Evolutionary conservation across 2,888 invertebrate species (phyloP).

Genomic region (Meiosimyza platycephala): DNA sequence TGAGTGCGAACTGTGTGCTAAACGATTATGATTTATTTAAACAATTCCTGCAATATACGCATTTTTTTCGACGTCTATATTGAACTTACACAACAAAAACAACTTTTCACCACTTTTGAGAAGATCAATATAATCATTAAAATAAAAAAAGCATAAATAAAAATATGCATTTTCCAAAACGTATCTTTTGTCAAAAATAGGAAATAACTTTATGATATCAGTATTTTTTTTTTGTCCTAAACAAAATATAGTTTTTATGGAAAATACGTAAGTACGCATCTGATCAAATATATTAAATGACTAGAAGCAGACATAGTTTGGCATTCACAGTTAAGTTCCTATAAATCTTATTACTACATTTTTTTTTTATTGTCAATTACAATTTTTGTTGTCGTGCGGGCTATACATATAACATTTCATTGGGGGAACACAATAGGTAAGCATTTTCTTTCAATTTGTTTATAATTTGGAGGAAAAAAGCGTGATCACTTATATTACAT

Average conservation of each 20-base stretch:
- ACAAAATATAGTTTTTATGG: too few relatives aligned
- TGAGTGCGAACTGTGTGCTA: too few relatives aligned
- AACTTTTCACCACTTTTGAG: not conserved
- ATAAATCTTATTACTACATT: not conserved
- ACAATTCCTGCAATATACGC: too few relatives aligned
- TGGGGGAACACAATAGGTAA: not conserved
- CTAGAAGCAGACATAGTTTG: not conserved
- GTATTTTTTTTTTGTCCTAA: too few relatives aligned
- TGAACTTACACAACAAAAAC: not conserved
- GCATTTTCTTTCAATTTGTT: constrained; percentile 28
- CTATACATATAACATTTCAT: constrained; percentile 1
- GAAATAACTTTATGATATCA: too few relatives aligned
- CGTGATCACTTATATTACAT: constrained; percentile 14
- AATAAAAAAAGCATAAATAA: too few relatives aligned
- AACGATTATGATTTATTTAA: too few relatives aligned
- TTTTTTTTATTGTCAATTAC: not conserved
- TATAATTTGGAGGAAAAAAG: not conserved
- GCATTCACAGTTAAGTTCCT: not conserved
- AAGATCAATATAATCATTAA: not conserved
- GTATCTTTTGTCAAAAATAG: too few relatives aligned
- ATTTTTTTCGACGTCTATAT: too few relatives aligned
- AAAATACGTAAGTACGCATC: constrained; percentile 1
- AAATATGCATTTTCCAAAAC: too few relatives aligned
- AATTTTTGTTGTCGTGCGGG: constrained; percentile 6
- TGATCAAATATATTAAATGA: constrained; percentile 1